Percentiles rank a stretch among this genome's conserved stretches.
These are phyloP conservation scores for Tiaroga cobitis DNA, from an alignment of 2,797 vertebrate genomes.

Conservation along the genomic window DNA sequence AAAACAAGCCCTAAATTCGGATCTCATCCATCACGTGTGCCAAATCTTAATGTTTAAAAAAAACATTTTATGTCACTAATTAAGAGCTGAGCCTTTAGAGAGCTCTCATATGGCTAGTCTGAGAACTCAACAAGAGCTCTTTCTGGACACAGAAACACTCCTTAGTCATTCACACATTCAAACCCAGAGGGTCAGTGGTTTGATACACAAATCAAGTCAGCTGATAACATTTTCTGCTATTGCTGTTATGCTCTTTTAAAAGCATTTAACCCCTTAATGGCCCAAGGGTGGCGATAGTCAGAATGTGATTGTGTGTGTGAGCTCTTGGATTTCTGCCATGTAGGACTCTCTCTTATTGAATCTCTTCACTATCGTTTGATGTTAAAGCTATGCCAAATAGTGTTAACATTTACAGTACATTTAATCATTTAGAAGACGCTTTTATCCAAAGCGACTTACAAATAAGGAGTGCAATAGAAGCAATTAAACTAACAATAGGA, in stretches of 20 bases:
- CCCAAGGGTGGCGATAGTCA: not conserved
- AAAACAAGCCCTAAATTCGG: slow-evolving; percentile 19
- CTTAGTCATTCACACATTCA: not conserved
- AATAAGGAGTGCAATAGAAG: too few relatives aligned
- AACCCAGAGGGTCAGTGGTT: not conserved
- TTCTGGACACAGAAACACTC: not conserved
- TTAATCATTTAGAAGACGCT: too few relatives aligned
- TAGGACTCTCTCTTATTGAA: not conserved
- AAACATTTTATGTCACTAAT: slow-evolving; percentile 13
- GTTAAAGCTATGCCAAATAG: not conserved
- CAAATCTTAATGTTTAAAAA: slow-evolving; percentile 25
- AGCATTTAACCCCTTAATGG: slow-evolving; percentile 8
- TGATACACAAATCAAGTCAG: not conserved
- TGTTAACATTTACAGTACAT: not conserved
- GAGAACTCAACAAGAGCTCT: not conserved
- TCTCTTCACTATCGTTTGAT: not conserved
- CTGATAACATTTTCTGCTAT: slow-evolving; percentile 26
- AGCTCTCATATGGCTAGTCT: not conserved
- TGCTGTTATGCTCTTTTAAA: not conserved
- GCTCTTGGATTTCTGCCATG: not conserved
- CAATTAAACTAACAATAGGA: too few relatives aligned
- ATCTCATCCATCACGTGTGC: slow-evolving; percentile 3
- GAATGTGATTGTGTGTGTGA: not conserved
- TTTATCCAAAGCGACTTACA: too few relatives aligned
- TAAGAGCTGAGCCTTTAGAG: not conserved